Evolutionary conservation across 2,113 vertebrate genomes (phyloP).

Genomic region (Gambusia holbrooki): DNA sequence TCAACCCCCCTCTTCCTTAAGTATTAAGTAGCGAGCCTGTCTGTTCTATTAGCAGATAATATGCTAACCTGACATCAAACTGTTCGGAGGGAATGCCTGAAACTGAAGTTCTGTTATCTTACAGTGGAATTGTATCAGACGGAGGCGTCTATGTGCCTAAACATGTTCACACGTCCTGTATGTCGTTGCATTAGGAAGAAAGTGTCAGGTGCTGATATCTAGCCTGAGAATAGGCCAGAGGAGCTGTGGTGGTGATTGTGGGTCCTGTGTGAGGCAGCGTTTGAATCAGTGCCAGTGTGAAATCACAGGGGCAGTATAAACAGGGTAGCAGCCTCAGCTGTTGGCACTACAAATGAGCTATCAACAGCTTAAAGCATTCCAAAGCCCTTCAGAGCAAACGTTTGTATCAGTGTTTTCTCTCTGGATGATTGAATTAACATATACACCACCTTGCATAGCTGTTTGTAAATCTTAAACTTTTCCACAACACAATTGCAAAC

Average conservation of each 20-base stretch:
- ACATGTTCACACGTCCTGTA: slow-evolving; percentile 24
- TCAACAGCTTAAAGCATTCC: slow-evolving; percentile 74
- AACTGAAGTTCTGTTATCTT: slow-evolving; percentile 11
- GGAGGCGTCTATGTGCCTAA: slow-evolving; percentile 11
- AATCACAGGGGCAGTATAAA: slow-evolving; percentile 65
- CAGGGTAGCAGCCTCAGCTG: slow-evolving; percentile 71
- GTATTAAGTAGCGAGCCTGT: slow-evolving; percentile 69
- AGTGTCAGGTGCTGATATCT: slow-evolving; percentile 43
- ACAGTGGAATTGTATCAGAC: slow-evolving; percentile 22
- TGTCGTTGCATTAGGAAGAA: slow-evolving; percentile 30
- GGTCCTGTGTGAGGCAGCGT: slow-evolving; percentile 49
- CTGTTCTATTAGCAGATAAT: slow-evolving; percentile 66
- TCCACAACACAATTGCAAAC: neutral
- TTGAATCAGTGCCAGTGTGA: slow-evolving; percentile 74
- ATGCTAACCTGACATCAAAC: slow-evolving; percentile 60
- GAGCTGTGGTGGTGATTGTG: slow-evolving; percentile 54
- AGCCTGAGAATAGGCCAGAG: slow-evolving; percentile 59
- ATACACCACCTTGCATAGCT: neutral
- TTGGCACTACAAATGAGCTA: slow-evolving; percentile 78
- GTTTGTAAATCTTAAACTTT: neutral
- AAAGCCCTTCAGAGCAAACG: slow-evolving; percentile 50
- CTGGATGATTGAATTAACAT: slow-evolving; percentile 46
- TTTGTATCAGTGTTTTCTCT: slow-evolving; percentile 54
- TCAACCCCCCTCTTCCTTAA: slow-evolving; percentile 15
- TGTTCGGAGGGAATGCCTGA: neutral